phyloP scores from a whole-genome alignment of 2,888 invertebrate species.

The Eubasilissa splendida region DNA sequence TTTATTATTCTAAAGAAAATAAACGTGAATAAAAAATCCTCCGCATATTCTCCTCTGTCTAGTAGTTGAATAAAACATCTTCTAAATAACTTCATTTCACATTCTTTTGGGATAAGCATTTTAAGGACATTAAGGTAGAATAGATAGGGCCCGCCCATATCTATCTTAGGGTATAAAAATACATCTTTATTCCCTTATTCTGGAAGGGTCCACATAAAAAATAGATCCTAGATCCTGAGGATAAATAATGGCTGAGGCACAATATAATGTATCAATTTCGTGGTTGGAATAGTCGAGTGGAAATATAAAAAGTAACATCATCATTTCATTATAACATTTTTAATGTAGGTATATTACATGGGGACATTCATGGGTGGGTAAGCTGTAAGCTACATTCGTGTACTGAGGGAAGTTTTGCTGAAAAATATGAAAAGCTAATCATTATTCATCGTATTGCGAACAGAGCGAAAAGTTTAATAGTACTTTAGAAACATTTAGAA shows the following conservation, averaged over 20 bases:
- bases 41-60: slow-evolving; percentile 6
- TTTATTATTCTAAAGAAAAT: slow-evolving; percentile 3
- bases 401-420: too few relatives aligned
- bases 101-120: slow-evolving; percentile 53
- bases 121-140: slow-evolving; percentile 51
- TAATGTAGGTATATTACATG: too few relatives aligned
- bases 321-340: too few relatives aligned
- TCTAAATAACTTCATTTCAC: slow-evolving; percentile 55
- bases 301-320: too few relatives aligned
- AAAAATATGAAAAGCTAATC: too few relatives aligned
- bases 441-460: too few relatives aligned
- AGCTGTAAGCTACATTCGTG: too few relatives aligned
- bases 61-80: slow-evolving; percentile 30
- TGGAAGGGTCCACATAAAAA: slow-evolving; percentile 41
- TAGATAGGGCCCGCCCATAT: slow-evolving; percentile 47
- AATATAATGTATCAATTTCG: slow-evolving; percentile 53
- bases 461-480: too few relatives aligned
- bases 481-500: too few relatives aligned
- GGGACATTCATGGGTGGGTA: too few relatives aligned
- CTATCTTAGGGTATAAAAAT: slow-evolving; percentile 44
- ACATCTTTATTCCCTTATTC: slow-evolving; percentile 33
- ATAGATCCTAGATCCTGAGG: slow-evolving; percentile 41
- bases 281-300: slow-evolving; percentile 20
- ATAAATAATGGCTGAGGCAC: slow-evolving; percentile 53
- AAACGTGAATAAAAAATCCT: background rate